Conservation (phyloP, 23 tunicate species). For the Clavelina lepadiformis region DNA sequence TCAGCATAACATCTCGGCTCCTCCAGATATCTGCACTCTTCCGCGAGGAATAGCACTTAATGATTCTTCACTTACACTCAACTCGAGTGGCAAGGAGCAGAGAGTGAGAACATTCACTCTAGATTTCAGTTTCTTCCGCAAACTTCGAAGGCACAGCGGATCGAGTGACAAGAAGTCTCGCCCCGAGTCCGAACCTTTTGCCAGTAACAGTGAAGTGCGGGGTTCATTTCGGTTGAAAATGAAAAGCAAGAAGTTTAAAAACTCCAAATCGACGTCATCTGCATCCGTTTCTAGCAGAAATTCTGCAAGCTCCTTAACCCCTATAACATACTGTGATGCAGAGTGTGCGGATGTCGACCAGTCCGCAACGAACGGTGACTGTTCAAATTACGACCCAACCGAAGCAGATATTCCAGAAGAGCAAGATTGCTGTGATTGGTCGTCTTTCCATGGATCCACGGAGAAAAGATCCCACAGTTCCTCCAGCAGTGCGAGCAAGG, state of each 20-base stretch:
- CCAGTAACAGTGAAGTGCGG: neutral
- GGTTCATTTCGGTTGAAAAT: slow-evolving; percentile 19
- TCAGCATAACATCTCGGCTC: slow-evolving; percentile 24
- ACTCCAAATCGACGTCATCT: too few species aligned
- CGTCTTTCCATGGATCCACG: too few species aligned
- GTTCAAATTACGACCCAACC: too few species aligned
- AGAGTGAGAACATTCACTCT: slow-evolving; percentile 29
- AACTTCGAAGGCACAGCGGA: slow-evolving; percentile 9
- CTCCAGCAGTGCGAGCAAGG: slow-evolving; percentile 7
- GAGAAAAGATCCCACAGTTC: too few species aligned
- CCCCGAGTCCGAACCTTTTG: slow-evolving; percentile 5
- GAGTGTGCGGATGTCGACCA: too few species aligned
- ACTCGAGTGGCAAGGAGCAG: slow-evolving; percentile 1
- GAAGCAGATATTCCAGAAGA: neutral
- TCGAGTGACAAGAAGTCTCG: slow-evolving; percentile 1
- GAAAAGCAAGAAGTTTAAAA: slow-evolving; percentile 6
- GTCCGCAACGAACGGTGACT: too few species aligned
- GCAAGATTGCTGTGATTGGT: neutral
- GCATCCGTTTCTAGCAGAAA: too few species aligned
- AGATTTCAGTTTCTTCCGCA: slow-evolving; percentile 40
- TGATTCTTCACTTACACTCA: neutral
- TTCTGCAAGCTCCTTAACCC: too few species aligned
- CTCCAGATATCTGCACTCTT: slow-evolving; percentile 32
- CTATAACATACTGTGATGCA: too few species aligned
- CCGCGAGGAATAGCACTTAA: slow-evolving; percentile 16